phyloP scores from a whole-genome alignment of 2,113 vertebrate genomes.

The Microcebus jonahi region DNA sequence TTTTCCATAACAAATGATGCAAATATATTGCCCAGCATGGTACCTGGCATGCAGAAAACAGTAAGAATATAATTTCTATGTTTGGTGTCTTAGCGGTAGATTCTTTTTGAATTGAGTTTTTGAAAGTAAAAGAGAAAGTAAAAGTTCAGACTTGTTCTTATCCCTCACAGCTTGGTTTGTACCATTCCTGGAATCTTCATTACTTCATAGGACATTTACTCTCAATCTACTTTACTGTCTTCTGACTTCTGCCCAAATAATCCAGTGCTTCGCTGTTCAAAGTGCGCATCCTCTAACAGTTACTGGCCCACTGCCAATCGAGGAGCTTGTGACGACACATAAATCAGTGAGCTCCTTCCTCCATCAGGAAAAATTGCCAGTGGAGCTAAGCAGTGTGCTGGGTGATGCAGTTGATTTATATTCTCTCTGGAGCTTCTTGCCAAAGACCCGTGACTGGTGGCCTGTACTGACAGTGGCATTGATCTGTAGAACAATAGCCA shows the following conservation, averaged over 20 bases:
- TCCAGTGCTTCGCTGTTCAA: neutral
- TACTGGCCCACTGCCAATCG: neutral
- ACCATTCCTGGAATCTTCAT: neutral
- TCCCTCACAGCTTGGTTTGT: neutral
- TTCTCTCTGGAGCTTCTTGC: neutral
- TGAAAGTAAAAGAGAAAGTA: neutral
- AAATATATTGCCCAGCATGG: neutral
- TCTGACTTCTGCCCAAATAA: slow-evolving; percentile 11
- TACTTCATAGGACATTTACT: neutral
- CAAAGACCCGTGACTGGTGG: neutral
- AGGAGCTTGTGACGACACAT: neutral
- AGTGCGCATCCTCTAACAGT: neutral
- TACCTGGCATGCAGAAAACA: neutral
- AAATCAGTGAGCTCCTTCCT: neutral
- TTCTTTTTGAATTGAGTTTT: neutral
- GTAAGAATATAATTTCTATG: neutral
- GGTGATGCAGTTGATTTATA: neutral
- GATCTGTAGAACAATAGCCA: neutral
- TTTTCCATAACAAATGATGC: neutral
- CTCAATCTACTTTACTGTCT: neutral
- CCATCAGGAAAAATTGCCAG: neutral
- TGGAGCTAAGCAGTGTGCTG: neutral
- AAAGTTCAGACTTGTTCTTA: neutral
- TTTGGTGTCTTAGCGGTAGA: neutral
- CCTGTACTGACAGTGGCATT: neutral